Percentiles rank a stretch among this genome's conserved stretches.
These are phyloP conservation scores for Mastacembelus armatus DNA, from an alignment of 2,797 vertebrate genomes.

Conservation along the genomic window DNA sequence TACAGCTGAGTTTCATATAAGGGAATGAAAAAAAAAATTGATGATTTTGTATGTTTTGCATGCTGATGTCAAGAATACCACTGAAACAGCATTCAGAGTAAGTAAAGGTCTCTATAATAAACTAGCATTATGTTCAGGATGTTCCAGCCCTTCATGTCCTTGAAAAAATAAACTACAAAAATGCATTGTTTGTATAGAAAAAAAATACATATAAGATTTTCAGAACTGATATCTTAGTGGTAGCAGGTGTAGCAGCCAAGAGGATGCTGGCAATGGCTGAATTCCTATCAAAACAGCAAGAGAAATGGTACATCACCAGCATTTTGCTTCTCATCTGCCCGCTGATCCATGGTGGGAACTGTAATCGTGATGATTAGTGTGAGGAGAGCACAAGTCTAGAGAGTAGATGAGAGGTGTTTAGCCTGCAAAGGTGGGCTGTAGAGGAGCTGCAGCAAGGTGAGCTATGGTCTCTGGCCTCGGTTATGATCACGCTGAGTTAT, in stretches of 20 bases:
- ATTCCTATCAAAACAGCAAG: slow-evolving; percentile 35
- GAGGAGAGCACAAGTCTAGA: slow-evolving; percentile 43
- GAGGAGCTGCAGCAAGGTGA: slow-evolving; percentile 57
- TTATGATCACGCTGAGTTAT: slow-evolving; percentile 74
- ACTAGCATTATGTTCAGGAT: neutral
- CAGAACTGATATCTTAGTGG: slow-evolving; percentile 23
- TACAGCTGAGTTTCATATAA: slow-evolving; percentile 15
- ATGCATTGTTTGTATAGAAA: slow-evolving; percentile 21
- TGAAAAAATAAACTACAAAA: slow-evolving; percentile 4
- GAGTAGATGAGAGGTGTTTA: slow-evolving; percentile 64
- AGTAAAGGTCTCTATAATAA: neutral
- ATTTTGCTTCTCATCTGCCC: slow-evolving; percentile 47
- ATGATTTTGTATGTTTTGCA: neutral
- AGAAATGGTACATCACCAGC: slow-evolving; percentile 35
- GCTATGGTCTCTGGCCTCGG: slow-evolving; percentile 64
- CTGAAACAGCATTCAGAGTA: neutral
- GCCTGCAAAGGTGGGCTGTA: slow-evolving; percentile 52
- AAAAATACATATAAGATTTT: too few relatives aligned
- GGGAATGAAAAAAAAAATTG: neutral
- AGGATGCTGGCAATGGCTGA: slow-evolving; percentile 31
- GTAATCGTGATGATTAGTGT: slow-evolving; percentile 68
- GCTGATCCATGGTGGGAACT: slow-evolving; percentile 59
- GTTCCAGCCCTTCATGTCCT: too few relatives aligned
- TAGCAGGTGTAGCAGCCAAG: slow-evolving; percentile 32
- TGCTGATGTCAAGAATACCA: neutral